Conservation (phyloP, 2,113 vertebrate species). For the Gymnocephalus cernua region DNA sequence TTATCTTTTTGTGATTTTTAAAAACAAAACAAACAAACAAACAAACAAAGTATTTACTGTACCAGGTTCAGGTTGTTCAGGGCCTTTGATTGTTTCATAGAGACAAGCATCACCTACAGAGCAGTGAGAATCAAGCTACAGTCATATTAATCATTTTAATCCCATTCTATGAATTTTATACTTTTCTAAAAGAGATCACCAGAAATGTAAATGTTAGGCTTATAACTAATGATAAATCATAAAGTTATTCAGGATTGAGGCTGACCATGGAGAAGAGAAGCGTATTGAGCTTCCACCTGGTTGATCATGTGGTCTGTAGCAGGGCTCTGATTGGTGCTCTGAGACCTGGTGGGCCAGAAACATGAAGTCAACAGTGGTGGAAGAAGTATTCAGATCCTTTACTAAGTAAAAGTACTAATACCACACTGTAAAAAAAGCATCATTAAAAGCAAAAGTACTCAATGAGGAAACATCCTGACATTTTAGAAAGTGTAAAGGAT, state of each 20-base stretch:
- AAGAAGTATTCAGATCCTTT: too few species aligned
- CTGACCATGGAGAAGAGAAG: slow-evolving; percentile 8
- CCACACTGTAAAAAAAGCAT: too few species aligned
- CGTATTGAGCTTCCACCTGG: background rate
- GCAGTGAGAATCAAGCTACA: background rate
- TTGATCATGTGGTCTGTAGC: background rate
- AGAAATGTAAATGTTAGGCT: background rate
- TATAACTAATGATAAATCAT: background rate
- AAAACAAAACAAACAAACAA: background rate
- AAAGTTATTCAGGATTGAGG: background rate
- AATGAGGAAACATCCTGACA: too few species aligned
- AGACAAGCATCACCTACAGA: background rate
- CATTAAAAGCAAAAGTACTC: too few species aligned
- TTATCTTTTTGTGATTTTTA: too few species aligned
- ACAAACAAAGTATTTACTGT: background rate
- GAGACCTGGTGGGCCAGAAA: background rate
- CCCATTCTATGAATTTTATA: background rate
- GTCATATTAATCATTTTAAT: background rate
- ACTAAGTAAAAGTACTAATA: too few species aligned
- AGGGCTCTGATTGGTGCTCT: background rate
- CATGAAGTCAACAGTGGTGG: background rate
- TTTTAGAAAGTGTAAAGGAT: too few species aligned
- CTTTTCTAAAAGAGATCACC: background rate
- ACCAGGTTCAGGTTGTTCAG: background rate
- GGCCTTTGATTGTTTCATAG: background rate